Percentiles rank a stretch among this genome's conserved stretches.
Evolutionary conservation across 2,113 vertebrate species (phyloP).

Genomic region (Mionectes macconnelli): DNA sequence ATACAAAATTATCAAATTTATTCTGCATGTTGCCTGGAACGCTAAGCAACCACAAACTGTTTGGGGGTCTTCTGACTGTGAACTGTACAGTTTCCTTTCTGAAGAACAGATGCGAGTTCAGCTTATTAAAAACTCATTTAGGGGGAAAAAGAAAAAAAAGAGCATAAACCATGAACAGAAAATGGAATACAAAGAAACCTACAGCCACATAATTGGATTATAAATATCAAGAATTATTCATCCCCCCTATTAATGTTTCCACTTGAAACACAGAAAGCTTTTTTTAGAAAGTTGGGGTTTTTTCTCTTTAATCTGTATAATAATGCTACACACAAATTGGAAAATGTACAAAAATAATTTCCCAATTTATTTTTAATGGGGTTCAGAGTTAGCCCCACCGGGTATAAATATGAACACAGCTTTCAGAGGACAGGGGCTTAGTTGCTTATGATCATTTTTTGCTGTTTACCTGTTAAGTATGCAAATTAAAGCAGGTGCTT

Average conservation of each 20-base stretch:
- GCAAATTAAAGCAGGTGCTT: neutral
- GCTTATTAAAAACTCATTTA: neutral
- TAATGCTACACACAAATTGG: neutral
- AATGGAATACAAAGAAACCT: neutral
- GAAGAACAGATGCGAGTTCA: fast-evolving
- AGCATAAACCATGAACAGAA: neutral
- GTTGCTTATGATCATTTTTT: neutral
- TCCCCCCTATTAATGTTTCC: neutral
- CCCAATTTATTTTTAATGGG: neutral
- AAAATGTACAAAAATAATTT: neutral
- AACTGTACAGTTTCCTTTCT: neutral
- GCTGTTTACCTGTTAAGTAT: neutral
- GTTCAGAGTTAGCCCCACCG: neutral
- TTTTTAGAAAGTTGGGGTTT: neutral
- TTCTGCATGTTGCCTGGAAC: neutral
- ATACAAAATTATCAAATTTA: neutral
- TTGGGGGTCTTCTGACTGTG: neutral
- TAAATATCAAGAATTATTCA: neutral
- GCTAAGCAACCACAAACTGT: neutral
- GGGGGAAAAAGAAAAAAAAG: neutral
- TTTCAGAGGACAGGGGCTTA: neutral
- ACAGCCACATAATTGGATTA: neutral
- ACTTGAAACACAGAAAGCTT: neutral
- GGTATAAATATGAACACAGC: neutral
- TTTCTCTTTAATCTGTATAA: neutral